Conservation (phyloP, 2,113 vertebrate species). For the Salvelinus alpinus region DNA sequence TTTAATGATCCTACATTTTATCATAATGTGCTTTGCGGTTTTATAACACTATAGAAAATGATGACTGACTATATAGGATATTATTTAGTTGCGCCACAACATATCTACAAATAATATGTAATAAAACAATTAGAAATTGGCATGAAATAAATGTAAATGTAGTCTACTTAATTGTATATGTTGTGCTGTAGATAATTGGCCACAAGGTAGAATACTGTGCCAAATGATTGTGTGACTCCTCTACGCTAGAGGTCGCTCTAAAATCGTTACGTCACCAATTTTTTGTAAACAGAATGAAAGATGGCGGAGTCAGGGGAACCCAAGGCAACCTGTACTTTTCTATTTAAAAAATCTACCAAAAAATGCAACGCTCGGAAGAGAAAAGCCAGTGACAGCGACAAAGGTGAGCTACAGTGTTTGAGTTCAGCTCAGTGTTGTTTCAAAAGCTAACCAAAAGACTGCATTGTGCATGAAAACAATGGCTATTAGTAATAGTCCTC, state of each 20-base stretch:
- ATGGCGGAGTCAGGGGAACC: slow-evolving; percentile 72
- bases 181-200: background rate
- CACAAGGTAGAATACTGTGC: background rate
- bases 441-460: background rate
- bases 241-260: background rate
- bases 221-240: background rate
- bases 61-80: too few species aligned
- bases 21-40: too few species aligned
- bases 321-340: slow-evolving; percentile 75
- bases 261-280: background rate
- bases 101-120: too few species aligned
- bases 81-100: too few species aligned
- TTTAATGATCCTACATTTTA: background rate
- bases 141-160: too few species aligned
- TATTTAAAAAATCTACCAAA: slow-evolving; percentile 80
- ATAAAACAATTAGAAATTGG: too few species aligned
- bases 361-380: slow-evolving; percentile 75
- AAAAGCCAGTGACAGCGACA: slow-evolving; percentile 72
- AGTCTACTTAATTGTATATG: too few species aligned
- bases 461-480: background rate
- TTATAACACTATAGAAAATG: too few species aligned
- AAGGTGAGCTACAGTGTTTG: slow-evolving; percentile 56
- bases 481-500: too few species aligned
- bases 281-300: slow-evolving; percentile 15
- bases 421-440: background rate